Base-by-base conservation (phyloP, 92 coral and sea anemone species). In the Palythoa grandis region DNA sequence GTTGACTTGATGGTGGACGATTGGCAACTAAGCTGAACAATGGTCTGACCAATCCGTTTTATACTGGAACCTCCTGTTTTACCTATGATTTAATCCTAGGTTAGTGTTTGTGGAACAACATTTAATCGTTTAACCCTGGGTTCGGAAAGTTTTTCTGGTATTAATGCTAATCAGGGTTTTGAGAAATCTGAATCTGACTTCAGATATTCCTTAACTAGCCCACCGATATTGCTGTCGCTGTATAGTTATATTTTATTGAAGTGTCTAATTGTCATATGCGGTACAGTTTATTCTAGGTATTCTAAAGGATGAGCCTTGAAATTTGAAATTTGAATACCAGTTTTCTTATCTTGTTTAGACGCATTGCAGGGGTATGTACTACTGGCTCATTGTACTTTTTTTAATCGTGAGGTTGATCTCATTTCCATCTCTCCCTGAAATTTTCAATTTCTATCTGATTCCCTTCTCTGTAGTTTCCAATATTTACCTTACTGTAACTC, bases 21-120 rank as follows among this genome's bases (percentile, higher is more conserved):
- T 35, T 72, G 54, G n/a, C 22, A 72, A 72, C 77, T 72, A 53
- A 72, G n/a, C 77, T 20, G 77, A 72, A 72, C 77, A 39, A 72
- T 72, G 77, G 52, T 20, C 77, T 39, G 77, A 72, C 77, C 77
- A 72, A 72, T 22, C 23, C 77, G 3, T 72, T 72, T 72, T 72
- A 37, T 72, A 72, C 77, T 22, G 77, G 77, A 72, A 72, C 77
- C 37, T 72, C 52, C 52, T 72, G 76, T 72, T 63, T 63, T n/a
- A n/a, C n/a, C n/a, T n/a, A n/a, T n/a, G n/a, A n/a, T n/a, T n/a
- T n/a, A n/a, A n/a, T n/a, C n/a, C n/a, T n/a, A n/a, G n/a, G n/a
- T n/a, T n/a, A n/a, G n/a, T n/a, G n/a, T n/a, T n/a, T n/a, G n/a
- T n/a, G n/a, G n/a, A n/a, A n/a, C n/a, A n/a, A n/a, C n/a, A n/a